Percentiles rank a stretch among this genome's conserved stretches.
These are phyloP conservation scores for Cromileptes altivelis DNA, from an alignment of 2,113 vertebrate species.

Conservation along the genomic window DNA sequence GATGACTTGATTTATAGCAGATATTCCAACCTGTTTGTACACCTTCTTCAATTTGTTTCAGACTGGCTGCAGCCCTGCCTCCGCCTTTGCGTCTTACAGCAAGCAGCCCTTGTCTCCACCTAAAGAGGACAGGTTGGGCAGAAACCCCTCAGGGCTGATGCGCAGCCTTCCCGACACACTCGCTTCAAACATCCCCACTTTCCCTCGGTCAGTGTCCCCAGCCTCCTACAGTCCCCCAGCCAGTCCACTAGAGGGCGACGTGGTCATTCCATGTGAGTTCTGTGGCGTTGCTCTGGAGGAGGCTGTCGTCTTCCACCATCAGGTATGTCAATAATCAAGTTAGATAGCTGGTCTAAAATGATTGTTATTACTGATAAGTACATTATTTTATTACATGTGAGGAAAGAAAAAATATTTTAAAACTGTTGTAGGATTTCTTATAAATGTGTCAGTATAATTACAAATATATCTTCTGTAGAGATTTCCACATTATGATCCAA, in stretches of 20 bases:
- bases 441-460: background rate
- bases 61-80: constrained; percentile 93
- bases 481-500: background rate
- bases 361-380: background rate
- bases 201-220: constrained; percentile 76
- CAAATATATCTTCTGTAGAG: background rate
- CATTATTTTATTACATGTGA: background rate
- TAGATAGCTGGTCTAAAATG: too few relatives aligned
- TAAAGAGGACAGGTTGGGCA: constrained; percentile 68
- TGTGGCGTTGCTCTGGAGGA: constrained; percentile 94
- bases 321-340: constrained; percentile 82
- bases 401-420: background rate
- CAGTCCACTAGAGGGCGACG: constrained; percentile 80
- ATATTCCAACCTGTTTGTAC: background rate
- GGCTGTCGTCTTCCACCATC: constrained; percentile 93
- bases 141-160: constrained; percentile 67
- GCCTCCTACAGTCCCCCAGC: constrained; percentile 80
- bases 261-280: constrained; percentile 95
- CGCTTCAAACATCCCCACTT: constrained; percentile 81
- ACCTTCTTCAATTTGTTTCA: constrained; percentile 69
- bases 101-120: constrained; percentile 85
- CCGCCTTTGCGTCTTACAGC: constrained; percentile 90
- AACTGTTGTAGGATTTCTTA: background rate
- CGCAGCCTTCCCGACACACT: constrained; percentile 74
- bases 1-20: background rate